Conservation (phyloP, 1,140 invertebrate species). For the Sitophilus oryzae region DNA sequence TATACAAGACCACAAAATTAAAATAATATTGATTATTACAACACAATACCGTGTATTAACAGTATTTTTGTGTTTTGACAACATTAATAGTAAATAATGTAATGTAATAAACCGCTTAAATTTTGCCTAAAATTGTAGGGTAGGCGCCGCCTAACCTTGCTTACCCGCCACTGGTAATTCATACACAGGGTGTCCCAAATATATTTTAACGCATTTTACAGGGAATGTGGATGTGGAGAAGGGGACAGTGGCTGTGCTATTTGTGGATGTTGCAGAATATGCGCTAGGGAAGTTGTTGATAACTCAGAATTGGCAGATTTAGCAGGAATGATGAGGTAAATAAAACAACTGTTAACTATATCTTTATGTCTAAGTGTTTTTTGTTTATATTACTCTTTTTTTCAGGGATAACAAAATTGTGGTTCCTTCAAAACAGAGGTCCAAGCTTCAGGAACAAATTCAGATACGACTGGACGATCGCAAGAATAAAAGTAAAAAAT, state of each 20-base stretch:
- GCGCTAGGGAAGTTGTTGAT: conserved; percentile 66
- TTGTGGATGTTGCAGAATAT: conserved; percentile 87
- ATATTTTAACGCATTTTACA: conserved; percentile 44
- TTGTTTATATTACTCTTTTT: not conserved
- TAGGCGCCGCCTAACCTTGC: no score
- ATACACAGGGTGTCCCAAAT: no score
- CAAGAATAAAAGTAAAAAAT: conserved; percentile 50
- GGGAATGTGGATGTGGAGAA: conserved; percentile 91
- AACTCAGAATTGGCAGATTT: conserved; percentile 46
- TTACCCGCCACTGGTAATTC: no score
- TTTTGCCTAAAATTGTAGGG: no score
- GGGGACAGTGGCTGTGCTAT: conserved; percentile 89
- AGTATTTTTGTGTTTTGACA: no score
- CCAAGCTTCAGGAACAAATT: conserved; percentile 51
- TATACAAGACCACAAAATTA: no score
- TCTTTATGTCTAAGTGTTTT: not conserved
- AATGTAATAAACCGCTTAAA: no score
- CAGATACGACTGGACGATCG: conserved; percentile 53
- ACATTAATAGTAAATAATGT: no score
- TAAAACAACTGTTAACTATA: no score
- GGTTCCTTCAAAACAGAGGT: conserved; percentile 46
- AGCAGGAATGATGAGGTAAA: conserved; percentile 51
- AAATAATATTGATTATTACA: no score
- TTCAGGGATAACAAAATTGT: conserved; percentile 38
- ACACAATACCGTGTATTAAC: no score